phyloP scores from a whole-genome alignment of 2,797 vertebrate species.

The Neopelma chrysocephalum region DNA sequence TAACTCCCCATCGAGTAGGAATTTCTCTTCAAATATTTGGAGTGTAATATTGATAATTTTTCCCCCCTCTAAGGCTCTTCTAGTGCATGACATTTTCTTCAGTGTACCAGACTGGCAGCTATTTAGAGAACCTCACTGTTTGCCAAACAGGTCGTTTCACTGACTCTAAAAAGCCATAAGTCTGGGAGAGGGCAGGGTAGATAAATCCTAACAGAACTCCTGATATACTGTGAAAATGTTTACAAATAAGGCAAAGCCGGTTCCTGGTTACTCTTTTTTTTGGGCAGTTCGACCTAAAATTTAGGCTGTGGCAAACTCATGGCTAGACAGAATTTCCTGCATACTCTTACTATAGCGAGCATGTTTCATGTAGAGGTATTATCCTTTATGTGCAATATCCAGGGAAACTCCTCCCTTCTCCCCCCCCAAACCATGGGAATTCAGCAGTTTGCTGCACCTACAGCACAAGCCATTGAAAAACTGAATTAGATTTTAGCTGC shows the following conservation, averaged over 20 bases:
- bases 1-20: slow-evolving; percentile 36
- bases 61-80: neutral
- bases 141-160: slow-evolving; percentile 43
- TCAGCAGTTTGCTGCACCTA: neutral
- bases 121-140: slow-evolving; percentile 68
- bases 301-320: slow-evolving; percentile 23
- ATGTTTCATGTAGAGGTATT: neutral
- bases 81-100: slow-evolving; percentile 67
- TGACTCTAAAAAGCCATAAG: slow-evolving; percentile 80
- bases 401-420: slow-evolving; percentile 36
- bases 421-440: neutral
- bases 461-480: slow-evolving; percentile 35
- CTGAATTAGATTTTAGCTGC: neutral
- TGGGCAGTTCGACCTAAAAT: neutral
- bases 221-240: slow-evolving; percentile 76
- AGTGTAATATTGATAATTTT: slow-evolving; percentile 18
- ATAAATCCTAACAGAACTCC: slow-evolving; percentile 31
- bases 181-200: slow-evolving; percentile 57
- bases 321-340: neutral
- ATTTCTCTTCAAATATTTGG: slow-evolving; percentile 62
- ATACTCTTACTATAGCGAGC: neutral
- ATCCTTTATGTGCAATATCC: neutral
- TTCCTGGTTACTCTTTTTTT: neutral
- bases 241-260: slow-evolving; percentile 51
- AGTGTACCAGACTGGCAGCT: slow-evolving; percentile 67